Evolutionary conservation across 2,797 vertebrate genomes (phyloP).

Genomic region (Peromyscus melanophrys): DNA sequence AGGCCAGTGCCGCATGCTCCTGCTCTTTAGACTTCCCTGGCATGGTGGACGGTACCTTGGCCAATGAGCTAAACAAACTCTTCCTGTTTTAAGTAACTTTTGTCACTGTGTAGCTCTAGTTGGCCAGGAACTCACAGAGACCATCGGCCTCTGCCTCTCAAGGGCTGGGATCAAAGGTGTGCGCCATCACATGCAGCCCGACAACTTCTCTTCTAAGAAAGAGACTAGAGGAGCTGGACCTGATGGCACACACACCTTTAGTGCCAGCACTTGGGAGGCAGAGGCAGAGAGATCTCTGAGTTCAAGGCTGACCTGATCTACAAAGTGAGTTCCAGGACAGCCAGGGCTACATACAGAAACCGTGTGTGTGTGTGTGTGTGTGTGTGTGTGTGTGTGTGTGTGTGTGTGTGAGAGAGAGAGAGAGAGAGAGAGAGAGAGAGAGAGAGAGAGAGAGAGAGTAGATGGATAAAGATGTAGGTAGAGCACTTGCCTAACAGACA

Average conservation of each 20-base stretch:
- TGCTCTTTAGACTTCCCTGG: not conserved
- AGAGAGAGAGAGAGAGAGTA: too few relatives aligned
- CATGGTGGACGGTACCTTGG: not conserved
- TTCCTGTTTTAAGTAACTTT: not conserved
- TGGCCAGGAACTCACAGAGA: not conserved
- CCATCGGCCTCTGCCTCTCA: not conserved
- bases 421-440: not conserved
- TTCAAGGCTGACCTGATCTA: not conserved
- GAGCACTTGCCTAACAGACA: not conserved
- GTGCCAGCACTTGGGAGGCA: not conserved
- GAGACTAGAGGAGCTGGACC: not conserved
- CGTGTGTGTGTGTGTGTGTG: not conserved
- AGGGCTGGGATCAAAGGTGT: not conserved
- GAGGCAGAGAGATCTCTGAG: not conserved
- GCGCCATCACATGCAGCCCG: not conserved
- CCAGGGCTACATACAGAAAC: not conserved
- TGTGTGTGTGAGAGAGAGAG: not conserved
- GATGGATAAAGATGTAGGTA: not conserved
- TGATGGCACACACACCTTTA: not conserved
- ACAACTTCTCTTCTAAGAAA: not conserved
- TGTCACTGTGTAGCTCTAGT: not conserved
- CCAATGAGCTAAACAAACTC: not conserved
- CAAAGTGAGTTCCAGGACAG: not conserved
- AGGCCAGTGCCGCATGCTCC: not conserved
- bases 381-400: too few relatives aligned